These are phyloP conservation scores for Drosophila mayri DNA, from an alignment of 1,140 invertebrate genomes.

Conservation along the genomic window DNA sequence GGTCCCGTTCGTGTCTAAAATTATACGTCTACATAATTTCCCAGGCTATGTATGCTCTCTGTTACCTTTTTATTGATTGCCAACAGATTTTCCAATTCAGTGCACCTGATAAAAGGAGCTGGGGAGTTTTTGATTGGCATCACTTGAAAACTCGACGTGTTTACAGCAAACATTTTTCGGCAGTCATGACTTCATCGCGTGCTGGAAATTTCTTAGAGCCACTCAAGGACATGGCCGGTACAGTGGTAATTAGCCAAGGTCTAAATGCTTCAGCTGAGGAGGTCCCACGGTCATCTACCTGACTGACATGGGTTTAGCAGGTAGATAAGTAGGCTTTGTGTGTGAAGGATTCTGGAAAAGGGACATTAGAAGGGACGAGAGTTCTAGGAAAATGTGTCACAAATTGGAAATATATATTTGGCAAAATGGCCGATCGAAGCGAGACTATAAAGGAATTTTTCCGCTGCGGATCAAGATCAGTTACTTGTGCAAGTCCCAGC, in stretches of 20 bases:
- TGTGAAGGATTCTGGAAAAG: conserved; percentile 22
- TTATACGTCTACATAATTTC: conserved; percentile 67
- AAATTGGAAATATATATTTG: conserved; percentile 36
- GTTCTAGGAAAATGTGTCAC: conserved; percentile 58
- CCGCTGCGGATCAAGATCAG: conserved; percentile 7
- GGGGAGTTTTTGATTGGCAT: conserved; percentile 30
- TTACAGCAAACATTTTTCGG: conserved; percentile 33
- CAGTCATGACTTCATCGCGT: conserved; percentile 41
- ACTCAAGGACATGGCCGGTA: conserved; percentile 42
- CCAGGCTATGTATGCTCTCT: conserved; percentile 45
- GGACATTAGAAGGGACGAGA: neutral
- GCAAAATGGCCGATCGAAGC: conserved; percentile 39
- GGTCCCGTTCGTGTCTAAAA: conserved; percentile 69
- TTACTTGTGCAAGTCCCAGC: conserved; percentile 13
- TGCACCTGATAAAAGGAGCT: conserved; percentile 17
- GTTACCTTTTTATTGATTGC: conserved; percentile 68
- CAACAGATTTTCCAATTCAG: conserved; percentile 50
- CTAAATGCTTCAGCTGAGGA: conserved; percentile 13
- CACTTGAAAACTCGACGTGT: conserved; percentile 32
- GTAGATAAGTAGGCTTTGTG: conserved; percentile 25
- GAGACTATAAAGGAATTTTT: conserved; percentile 50
- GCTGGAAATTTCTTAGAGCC: conserved; percentile 35
- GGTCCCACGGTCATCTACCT: conserved; percentile 47
- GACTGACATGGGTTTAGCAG: conserved; percentile 35
- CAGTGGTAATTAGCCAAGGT: conserved; percentile 41